Evolutionary conservation across 2,113 vertebrate species (phyloP).

Genomic region (Neoarius graeffei): DNA sequence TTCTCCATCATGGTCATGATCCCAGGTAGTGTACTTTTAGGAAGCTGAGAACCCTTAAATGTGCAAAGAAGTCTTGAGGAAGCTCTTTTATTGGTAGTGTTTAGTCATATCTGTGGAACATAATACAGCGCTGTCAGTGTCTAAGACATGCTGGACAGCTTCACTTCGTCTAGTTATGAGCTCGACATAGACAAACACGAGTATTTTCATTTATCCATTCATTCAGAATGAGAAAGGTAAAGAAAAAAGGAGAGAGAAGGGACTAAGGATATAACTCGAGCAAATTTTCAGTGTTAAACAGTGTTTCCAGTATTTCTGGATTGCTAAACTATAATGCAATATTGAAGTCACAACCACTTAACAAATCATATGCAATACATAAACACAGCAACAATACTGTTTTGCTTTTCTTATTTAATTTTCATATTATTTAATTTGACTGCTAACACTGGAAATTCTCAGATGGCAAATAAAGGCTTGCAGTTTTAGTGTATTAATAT

Average conservation of each 20-base stretch:
- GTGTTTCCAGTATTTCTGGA: constrained; percentile 9
- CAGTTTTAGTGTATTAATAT: constrained; percentile 43
- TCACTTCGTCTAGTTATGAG: not conserved
- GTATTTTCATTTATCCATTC: not conserved
- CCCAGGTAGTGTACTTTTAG: not conserved
- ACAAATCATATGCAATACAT: constrained; percentile 33
- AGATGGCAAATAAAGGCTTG: constrained; percentile 44
- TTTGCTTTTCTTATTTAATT: constrained; percentile 58
- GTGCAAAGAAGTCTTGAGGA: not conserved
- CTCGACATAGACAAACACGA: not conserved
- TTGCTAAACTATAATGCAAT: constrained; percentile 17
- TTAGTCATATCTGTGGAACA: not conserved
- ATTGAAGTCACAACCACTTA: constrained; percentile 37
- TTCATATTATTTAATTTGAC: constrained; percentile 65
- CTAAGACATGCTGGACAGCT: not conserved
- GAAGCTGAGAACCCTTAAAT: not conserved
- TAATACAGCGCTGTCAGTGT: not conserved
- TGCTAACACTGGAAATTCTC: constrained; percentile 72
- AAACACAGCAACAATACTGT: constrained; percentile 28
- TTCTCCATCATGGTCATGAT: not conserved
- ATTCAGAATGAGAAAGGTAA: not conserved
- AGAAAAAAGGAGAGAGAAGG: not conserved
- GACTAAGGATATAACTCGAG: not conserved
- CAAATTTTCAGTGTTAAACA: not conserved
- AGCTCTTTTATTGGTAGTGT: not conserved